Base-by-base conservation (phyloP, 1,140 invertebrate genomes). In the Globodera rostochiensis region DNA sequence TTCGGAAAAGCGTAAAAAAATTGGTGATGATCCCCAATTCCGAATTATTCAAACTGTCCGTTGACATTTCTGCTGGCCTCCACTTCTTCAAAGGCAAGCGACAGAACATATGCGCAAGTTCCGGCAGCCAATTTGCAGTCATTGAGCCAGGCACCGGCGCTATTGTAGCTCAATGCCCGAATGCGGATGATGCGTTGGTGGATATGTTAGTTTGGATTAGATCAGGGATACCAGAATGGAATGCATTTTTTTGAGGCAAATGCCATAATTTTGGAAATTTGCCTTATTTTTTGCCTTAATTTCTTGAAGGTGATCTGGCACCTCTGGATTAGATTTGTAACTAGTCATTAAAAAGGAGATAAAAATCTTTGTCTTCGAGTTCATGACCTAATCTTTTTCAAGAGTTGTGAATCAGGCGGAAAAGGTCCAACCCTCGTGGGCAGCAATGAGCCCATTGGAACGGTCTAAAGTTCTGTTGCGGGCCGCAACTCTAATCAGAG, bases 141-240 rank as follows among this genome's bases (percentile, higher is more conserved):
- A 47, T 80, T 15, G 80, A 82, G 57, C 80, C 80, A 0, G 60
- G 80, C 53, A 82, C 67, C 53, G 80, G 80, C 70, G 13, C 21
- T 13, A 47, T 70, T 21, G 49, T 81, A 49, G 71, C 49, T 25
- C 57, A 70, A 36, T 77, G 76, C 11, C 76, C 76, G 2, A 57
- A 21, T 77, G 57, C 76, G n/a, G 76, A 77, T 77, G 57, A 49
- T 25, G 50, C 50, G 36, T 69, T 77, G 19, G 60, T 77, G 36
- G 76, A 77, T 46, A 46, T 77, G n/a, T 53, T 15, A 53, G 53
- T 53, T 53, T 9, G 8, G 13, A 4, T 53, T 53, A 53, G 13
- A 53, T 1, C 7, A 53, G 13, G 13, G 50, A 8, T 53, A 7
- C 50, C 7, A 53, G 50, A 53, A 53, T n/a, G n/a, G 50, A 53